Evolutionary conservation across 2,888 invertebrate species (phyloP).

Genomic region (Xestia ashworthii): DNA sequence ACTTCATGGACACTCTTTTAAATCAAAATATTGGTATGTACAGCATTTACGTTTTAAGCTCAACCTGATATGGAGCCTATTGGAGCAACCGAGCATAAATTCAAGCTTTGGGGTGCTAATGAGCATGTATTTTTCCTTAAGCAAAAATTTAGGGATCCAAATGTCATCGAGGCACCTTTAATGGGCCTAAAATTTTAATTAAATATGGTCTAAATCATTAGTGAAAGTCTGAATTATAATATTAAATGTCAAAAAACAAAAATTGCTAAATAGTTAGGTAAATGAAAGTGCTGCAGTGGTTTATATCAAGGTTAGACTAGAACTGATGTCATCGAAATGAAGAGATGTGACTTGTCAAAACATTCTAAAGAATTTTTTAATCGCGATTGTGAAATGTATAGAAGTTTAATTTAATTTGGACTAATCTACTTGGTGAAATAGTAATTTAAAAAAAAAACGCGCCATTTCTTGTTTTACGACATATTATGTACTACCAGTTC

Average conservation of each 20-base stretch:
- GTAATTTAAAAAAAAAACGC: background rate
- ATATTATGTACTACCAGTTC: too few relatives aligned
- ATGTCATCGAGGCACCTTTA: background rate
- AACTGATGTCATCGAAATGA: background rate
- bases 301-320: slow-evolving; percentile 8
- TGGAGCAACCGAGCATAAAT: background rate
- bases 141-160: background rate
- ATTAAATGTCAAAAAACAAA: slow-evolving; percentile 23
- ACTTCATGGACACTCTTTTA: too few relatives aligned
- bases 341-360: background rate
- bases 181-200: slow-evolving; percentile 10
- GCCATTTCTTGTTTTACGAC: background rate
- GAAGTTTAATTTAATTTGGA: background rate
- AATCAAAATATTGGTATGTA: too few relatives aligned
- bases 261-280: slow-evolving; percentile 4
- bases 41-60: background rate
- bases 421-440: background rate
- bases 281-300: background rate
- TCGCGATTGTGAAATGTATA: background rate
- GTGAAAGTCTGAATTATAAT: slow-evolving; percentile 2
- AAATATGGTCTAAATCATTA: slow-evolving; percentile 4
- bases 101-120: background rate
- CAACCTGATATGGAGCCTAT: background rate
- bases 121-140: background rate
- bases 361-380: background rate